These are phyloP conservation scores for Anabacerthia variegaticeps DNA, from an alignment of 2,797 vertebrate species.

Conservation along the genomic window DNA sequence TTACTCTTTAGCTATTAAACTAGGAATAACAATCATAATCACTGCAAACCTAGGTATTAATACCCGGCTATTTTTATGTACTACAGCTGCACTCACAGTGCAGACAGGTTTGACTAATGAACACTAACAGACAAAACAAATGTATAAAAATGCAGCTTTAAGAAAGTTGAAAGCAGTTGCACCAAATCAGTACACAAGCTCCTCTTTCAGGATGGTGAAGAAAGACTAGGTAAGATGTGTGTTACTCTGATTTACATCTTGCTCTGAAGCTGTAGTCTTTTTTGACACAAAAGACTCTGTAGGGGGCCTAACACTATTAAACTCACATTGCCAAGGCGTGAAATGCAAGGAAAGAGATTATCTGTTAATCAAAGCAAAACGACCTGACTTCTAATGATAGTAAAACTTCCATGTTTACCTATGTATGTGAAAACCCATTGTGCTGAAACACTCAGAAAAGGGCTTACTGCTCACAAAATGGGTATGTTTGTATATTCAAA, in stretches of 20 bases:
- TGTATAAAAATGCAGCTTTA: background rate
- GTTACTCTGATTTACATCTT: background rate
- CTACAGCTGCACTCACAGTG: background rate
- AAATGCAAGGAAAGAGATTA: background rate
- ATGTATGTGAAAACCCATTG: background rate
- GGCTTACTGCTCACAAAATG: background rate
- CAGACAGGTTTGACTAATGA: background rate
- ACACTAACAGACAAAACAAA: background rate
- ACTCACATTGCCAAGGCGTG: background rate
- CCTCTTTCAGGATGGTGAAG: background rate
- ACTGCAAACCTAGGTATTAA: background rate
- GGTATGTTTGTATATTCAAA: background rate
- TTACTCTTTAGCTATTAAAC: background rate
- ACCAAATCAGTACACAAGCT: background rate
- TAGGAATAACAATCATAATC: background rate
- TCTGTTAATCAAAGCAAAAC: background rate
- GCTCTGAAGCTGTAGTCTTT: background rate
- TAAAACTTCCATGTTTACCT: background rate
- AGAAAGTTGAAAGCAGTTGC: background rate
- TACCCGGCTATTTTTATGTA: background rate
- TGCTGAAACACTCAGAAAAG: background rate
- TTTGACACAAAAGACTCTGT: background rate
- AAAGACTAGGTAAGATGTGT: background rate
- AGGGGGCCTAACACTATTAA: background rate
- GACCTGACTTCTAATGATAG: background rate